Conservation (phyloP, 2,888 invertebrate species). For the Volucella bombylans region DNA sequence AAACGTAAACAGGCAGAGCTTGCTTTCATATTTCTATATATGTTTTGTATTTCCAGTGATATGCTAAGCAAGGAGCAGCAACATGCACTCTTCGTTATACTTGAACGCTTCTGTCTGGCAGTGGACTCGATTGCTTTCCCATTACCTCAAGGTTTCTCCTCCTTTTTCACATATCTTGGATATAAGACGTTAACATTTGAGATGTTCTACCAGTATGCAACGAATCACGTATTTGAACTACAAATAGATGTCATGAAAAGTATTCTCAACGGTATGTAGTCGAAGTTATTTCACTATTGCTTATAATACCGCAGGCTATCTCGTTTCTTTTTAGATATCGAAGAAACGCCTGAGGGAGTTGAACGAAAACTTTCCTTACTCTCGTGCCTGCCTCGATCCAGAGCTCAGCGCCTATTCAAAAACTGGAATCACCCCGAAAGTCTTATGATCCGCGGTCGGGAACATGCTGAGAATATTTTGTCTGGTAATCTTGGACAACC, state of each 20-base stretch:
- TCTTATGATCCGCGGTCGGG: constrained; percentile 89
- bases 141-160: constrained; percentile 92
- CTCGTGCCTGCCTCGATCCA: constrained; percentile 88
- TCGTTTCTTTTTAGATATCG: constrained; percentile 81
- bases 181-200: constrained; percentile 90
- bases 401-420: constrained; percentile 90
- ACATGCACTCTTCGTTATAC: constrained; percentile 88
- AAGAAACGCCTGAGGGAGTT: constrained; percentile 84
- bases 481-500: constrained; percentile 86
- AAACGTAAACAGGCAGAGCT: background rate
- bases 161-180: constrained; percentile 94
- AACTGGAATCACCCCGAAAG: constrained; percentile 91
- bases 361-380: constrained; percentile 89
- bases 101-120: constrained; percentile 92
- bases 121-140: constrained; percentile 91
- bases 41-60: constrained; percentile 84
- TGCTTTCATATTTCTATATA: constrained; percentile 1
- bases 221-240: constrained; percentile 91
- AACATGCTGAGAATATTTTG: constrained; percentile 91
- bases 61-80: constrained; percentile 88
- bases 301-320: background rate
- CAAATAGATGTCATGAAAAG: constrained; percentile 94
- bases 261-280: constrained; percentile 88
- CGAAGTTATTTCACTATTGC: background rate
- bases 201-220: constrained; percentile 92